Evolutionary conservation across 2,888 invertebrate genomes (phyloP).

Genomic region (Hydrotaea diabolus): DNA sequence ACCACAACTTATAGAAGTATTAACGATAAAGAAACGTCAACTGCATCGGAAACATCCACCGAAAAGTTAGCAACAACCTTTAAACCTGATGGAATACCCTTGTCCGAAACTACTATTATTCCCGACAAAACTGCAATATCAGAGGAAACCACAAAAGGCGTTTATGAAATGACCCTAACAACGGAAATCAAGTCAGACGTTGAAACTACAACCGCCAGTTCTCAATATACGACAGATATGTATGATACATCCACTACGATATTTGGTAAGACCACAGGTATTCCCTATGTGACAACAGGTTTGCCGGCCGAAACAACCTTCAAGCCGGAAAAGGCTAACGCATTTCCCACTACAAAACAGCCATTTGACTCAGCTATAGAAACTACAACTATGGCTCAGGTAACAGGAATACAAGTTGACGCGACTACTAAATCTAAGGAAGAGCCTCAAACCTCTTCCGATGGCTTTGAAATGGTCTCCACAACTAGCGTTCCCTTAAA

Average conservation of each 20-base stretch:
- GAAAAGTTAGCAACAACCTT: no score
- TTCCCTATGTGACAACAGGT: constrained; percentile 53
- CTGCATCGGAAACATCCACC: constrained; percentile 6
- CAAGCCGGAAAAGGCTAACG: neutral
- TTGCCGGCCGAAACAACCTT: constrained; percentile 34
- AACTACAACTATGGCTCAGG: neutral
- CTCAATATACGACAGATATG: neutral
- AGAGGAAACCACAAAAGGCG: neutral
- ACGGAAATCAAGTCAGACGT: neutral
- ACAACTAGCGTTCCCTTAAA: neutral
- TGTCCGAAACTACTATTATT: neutral
- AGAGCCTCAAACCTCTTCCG: neutral
- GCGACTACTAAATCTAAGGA: neutral
- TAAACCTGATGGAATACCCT: no score
- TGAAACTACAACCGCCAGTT: neutral
- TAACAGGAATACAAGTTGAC: neutral
- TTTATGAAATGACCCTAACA: neutral
- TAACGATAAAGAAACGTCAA: neutral
- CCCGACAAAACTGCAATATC: neutral
- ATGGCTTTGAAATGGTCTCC: neutral
- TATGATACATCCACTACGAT: constrained; percentile 42
- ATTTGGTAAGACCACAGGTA: constrained; percentile 55
- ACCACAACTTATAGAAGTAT: neutral
- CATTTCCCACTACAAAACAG: neutral
- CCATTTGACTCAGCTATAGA: neutral